phyloP scores from a whole-genome alignment of 2,888 invertebrate genomes.

The Galerucella pusilla region DNA sequence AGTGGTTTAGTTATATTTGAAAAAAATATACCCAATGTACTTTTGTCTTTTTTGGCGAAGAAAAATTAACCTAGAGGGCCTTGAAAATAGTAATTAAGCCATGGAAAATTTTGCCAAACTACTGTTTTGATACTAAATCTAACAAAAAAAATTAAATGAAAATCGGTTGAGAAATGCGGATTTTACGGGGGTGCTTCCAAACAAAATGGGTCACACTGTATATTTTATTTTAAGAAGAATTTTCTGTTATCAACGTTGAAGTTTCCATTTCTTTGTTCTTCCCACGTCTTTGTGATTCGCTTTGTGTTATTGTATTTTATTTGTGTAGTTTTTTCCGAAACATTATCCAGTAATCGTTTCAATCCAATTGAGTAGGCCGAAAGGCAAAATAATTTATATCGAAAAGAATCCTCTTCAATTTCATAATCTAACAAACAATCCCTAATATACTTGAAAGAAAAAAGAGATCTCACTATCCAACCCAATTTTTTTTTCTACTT shows the following conservation, averaged over 20 bases:
- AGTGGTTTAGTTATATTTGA: too few relatives aligned
- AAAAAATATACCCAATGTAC: too few relatives aligned
- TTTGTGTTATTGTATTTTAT: background rate
- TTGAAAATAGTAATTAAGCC: too few relatives aligned
- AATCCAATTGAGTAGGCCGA: background rate
- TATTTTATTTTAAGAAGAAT: too few relatives aligned
- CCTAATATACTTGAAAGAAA: conserved; percentile 20
- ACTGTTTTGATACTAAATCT: too few relatives aligned
- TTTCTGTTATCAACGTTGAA: background rate
- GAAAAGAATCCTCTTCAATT: conserved; percentile 15
- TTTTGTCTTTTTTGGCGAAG: too few relatives aligned
- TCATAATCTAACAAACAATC: conserved; percentile 24
- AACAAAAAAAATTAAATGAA: too few relatives aligned
- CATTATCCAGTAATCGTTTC: conserved; percentile 7
- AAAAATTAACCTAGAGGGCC: too few relatives aligned
- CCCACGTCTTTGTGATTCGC: background rate
- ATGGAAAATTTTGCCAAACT: too few relatives aligned
- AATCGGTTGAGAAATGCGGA: too few relatives aligned
- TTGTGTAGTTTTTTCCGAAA: background rate
- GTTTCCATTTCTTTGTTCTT: background rate
- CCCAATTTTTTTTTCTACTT: conserved; percentile 20
- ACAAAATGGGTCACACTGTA: too few relatives aligned
- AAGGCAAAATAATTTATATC: conserved; percentile 15
- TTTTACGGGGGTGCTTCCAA: too few relatives aligned
- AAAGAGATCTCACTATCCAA: conserved; percentile 15